Conservation (phyloP, 1,140 invertebrate genomes). For the Elymnias hypermnestra region DNA sequence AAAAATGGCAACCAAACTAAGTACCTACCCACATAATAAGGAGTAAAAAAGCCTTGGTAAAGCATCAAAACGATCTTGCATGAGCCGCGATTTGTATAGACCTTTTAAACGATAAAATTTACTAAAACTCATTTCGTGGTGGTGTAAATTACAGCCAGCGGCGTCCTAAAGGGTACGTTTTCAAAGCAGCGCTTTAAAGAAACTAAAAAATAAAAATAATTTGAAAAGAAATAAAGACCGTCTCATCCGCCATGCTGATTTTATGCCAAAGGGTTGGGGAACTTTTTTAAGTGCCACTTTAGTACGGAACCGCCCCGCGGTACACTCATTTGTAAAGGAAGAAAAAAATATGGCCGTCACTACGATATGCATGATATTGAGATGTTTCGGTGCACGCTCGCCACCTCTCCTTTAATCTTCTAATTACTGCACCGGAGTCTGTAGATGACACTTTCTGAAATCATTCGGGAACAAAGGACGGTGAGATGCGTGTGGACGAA, state of each 20-base stretch:
- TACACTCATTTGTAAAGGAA: slow-evolving; percentile 43
- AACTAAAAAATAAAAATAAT: slow-evolving; percentile 42
- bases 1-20: slow-evolving; percentile 27
- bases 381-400: slow-evolving; percentile 32
- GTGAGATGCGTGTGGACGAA: not conserved
- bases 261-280: slow-evolving; percentile 63
- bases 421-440: slow-evolving; percentile 38
- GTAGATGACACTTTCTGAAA: slow-evolving; percentile 28
- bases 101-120: slow-evolving; percentile 51
- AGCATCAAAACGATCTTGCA: slow-evolving; percentile 33
- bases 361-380: slow-evolving; percentile 41
- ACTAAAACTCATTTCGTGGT: slow-evolving; percentile 47
- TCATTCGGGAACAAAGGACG: slow-evolving; percentile 17
- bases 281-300: slow-evolving; percentile 57
- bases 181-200: slow-evolving; percentile 55
- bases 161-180: slow-evolving; percentile 58
- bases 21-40: slow-evolving; percentile 22
- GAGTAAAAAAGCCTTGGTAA: slow-evolving; percentile 28
- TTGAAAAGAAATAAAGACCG: slow-evolving; percentile 57
- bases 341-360: slow-evolving; percentile 52
- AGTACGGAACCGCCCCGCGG: slow-evolving; percentile 53
- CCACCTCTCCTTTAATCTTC: slow-evolving; percentile 52
- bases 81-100: slow-evolving; percentile 38
- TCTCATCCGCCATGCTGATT: slow-evolving; percentile 68
- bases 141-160: slow-evolving; percentile 66